These are phyloP conservation scores for Pachyseris speciosa DNA, from an alignment of 64 coral and sea anemone genomes.

Conservation along the genomic window DNA sequence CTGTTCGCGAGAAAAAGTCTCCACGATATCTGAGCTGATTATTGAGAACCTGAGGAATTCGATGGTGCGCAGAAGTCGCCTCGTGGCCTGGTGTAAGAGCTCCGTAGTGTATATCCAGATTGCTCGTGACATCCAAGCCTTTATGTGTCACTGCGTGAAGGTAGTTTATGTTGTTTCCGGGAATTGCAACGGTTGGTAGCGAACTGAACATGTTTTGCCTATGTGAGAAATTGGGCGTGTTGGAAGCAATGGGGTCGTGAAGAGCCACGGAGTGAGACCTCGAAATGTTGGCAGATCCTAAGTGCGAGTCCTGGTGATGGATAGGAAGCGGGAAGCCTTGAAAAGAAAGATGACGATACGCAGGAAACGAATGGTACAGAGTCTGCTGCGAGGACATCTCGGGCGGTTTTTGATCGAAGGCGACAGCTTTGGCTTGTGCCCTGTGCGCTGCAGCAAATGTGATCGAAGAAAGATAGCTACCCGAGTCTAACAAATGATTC, in stretches of 20 bases:
- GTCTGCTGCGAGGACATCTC: slow-evolving; percentile 93
- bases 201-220: slow-evolving; percentile 89
- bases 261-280: slow-evolving; percentile 86
- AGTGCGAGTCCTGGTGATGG: slow-evolving; percentile 92
- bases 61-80: slow-evolving; percentile 74
- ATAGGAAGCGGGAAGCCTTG: slow-evolving; percentile 83
- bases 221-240: slow-evolving; percentile 83
- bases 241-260: slow-evolving; percentile 83
- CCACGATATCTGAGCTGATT: slow-evolving; percentile 74
- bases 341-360: slow-evolving; percentile 87
- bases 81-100: slow-evolving; percentile 80
- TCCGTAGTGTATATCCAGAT: slow-evolving; percentile 69
- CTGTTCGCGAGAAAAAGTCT: slow-evolving; percentile 75
- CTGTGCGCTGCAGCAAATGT: slow-evolving; percentile 80
- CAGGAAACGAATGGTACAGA: slow-evolving; percentile 95
- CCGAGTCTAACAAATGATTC: slow-evolving; percentile 92
- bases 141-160: slow-evolving; percentile 88
- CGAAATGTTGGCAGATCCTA: slow-evolving; percentile 64
- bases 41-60: slow-evolving; percentile 77
- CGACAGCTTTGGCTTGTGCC: slow-evolving; percentile 78
- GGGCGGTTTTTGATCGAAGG: slow-evolving; percentile 92
- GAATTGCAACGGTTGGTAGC: slow-evolving; percentile 70
- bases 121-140: slow-evolving; percentile 73
- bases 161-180: slow-evolving; percentile 93
- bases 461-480: slow-evolving; percentile 84